Conservation (phyloP, 2,888 invertebrate species). For the Slavum lentiscoides region DNA sequence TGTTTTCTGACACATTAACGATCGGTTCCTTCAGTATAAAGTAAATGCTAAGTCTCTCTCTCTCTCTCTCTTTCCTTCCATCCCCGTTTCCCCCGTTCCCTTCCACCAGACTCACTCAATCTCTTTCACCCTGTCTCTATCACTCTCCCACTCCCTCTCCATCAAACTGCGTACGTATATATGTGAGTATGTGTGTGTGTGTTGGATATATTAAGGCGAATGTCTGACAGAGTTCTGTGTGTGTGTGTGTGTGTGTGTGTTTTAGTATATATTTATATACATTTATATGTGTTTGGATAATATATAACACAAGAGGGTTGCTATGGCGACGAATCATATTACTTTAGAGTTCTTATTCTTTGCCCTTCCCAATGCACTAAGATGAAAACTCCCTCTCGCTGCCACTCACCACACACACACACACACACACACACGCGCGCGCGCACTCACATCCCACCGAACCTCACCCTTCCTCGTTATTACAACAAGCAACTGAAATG, state of each 20-base stretch:
- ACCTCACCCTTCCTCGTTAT: constrained; percentile 41
- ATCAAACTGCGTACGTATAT: constrained; percentile 1
- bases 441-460: constrained; percentile 11
- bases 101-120: neutral
- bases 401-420: constrained; percentile 11
- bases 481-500: constrained; percentile 51
- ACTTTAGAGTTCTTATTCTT: constrained; percentile 53
- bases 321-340: constrained; percentile 52
- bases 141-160: constrained; percentile 3
- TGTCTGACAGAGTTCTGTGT: constrained; percentile 51
- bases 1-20: constrained; percentile 53
- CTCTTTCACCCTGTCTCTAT: neutral
- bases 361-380: constrained; percentile 48
- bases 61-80: constrained; percentile 21
- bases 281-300: constrained; percentile 53
- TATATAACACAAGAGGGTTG: constrained; percentile 53
- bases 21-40: constrained; percentile 49
- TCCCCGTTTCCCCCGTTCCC: constrained; percentile 29
- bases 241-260: constrained; percentile 34
- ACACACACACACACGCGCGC: neutral
- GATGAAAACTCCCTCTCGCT: constrained; percentile 46
- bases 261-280: constrained; percentile 49
- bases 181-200: constrained; percentile 12
- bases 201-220: constrained; percentile 49
- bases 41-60: constrained; percentile 53